Conservation (phyloP, 2,113 vertebrate species). For the Leptosomus discolor region DNA sequence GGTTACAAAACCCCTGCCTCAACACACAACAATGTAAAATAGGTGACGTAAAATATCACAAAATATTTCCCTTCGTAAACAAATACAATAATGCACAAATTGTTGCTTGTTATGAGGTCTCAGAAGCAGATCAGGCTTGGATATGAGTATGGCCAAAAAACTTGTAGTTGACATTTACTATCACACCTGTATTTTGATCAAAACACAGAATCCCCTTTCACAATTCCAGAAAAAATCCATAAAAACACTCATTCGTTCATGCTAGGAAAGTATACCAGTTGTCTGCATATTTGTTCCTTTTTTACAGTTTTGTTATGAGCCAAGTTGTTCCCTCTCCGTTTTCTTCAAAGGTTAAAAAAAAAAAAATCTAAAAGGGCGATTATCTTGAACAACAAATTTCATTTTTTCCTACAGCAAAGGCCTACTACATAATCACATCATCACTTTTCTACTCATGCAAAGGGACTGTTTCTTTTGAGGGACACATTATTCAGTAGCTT, state of each 20-base stretch:
- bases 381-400: neutral
- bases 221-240: neutral
- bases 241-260: neutral
- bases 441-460: neutral
- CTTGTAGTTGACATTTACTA: neutral
- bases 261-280: rapidly evolving
- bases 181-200: neutral
- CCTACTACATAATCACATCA: rapidly evolving
- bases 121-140: neutral
- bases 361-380: no score
- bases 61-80: neutral
- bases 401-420: neutral
- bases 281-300: neutral
- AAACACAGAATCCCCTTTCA: no score
- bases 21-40: rapidly evolving
- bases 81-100: neutral
- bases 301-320: neutral
- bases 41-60: neutral
- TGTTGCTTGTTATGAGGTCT: neutral
- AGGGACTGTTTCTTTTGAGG: neutral
- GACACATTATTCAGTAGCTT: neutral
- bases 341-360: neutral
- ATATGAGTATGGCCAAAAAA: neutral
- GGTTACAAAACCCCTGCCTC: neutral
- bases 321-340: neutral